Percentiles rank a stretch among this genome's conserved stretches.
Evolutionary conservation across 2,797 vertebrate genomes (phyloP).

Genomic region (Sebastes taczanowskii): DNA sequence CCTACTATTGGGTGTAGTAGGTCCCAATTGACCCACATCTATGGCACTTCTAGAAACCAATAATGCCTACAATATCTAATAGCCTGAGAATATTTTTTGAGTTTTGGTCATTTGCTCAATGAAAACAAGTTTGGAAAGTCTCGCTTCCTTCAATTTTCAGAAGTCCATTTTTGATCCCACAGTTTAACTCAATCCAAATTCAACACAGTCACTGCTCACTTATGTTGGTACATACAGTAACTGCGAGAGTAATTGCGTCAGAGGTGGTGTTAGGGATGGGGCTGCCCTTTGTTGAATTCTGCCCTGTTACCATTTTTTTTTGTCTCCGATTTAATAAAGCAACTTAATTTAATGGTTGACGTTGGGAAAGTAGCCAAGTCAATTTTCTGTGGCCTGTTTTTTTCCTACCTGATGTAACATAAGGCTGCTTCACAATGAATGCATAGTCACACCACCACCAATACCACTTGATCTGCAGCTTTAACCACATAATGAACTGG

Average conservation of each 20-base stretch:
- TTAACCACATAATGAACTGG: conserved; percentile 76
- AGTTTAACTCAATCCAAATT: conserved; percentile 12
- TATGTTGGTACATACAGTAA: conserved; percentile 26
- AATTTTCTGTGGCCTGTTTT: conserved; percentile 62
- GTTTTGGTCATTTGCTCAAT: not conserved
- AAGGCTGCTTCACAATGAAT: conserved; percentile 72
- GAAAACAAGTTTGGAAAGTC: conserved; percentile 13
- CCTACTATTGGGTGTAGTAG: too few relatives aligned
- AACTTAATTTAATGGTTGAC: conserved; percentile 51
- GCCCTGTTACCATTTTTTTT: conserved; percentile 32
- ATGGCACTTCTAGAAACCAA: too few relatives aligned
- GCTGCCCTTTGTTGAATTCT: conserved; percentile 6
- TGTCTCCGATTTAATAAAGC: conserved; percentile 42
- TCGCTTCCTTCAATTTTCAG: not conserved
- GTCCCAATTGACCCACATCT: too few relatives aligned
- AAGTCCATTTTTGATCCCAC: not conserved
- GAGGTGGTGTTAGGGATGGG: not conserved
- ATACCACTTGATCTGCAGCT: conserved; percentile 72
- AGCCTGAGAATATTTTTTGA: not conserved
- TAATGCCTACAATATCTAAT: too few relatives aligned
- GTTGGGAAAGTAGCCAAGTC: conserved; percentile 59
- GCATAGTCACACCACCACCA: conserved; percentile 76
- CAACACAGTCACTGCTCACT: conserved; percentile 7
- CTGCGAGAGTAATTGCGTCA: conserved; percentile 23
- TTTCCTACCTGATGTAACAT: conserved; percentile 61